Base-by-base conservation (phyloP, 2,888 invertebrate genomes). In the Rhamnusium bicolor region DNA sequence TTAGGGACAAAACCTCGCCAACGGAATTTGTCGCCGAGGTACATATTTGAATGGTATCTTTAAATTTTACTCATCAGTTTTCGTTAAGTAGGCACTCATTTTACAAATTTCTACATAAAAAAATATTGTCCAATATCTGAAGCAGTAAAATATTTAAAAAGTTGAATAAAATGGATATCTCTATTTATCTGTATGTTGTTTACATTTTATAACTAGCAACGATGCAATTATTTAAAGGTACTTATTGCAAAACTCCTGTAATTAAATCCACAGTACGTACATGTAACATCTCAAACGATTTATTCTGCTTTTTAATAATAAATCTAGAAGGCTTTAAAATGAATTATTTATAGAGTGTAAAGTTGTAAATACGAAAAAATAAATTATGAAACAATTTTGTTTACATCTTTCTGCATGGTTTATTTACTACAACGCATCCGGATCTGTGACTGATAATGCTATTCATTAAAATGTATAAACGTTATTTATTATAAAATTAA, bases 391-490 rank as follows among this genome's bases (percentile, higher is more conserved):
- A 47, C 18, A 29, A 18, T 47, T 63, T 51, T 51, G 63, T 63
- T 63, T 63, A 51, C 63, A 47, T 51, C 16, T 63, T 63, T 63
- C 49, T 29, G 27, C 49, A 49, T 51, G 24, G 51, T 24, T 62
- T 62, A 21, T 63, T 63, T 63, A 21, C 47, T 51, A 29, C 61
- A 51, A 16, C 49, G 16, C 63, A 63, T 63, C 63, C 63, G 63
- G 63, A 63, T 63, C 63, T 63, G 24, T 29, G 49, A n/a, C 16
- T 51, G 49, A 63, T 58, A 32, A 63, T 63, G 47, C 51, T 21
- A 51, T 63, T 63, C 63, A 63, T 63, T 63, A 51, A 63, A 63
- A 29, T 14, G 12, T n/a, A 46, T 51, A 63, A 29, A 51, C 51
- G 51, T 24, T 18, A 14, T 21, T 51, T 49, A 51, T 51, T 63